Percentiles rank a stretch among this genome's conserved stretches.
Evolutionary conservation across 1,140 invertebrate species (phyloP).

Genomic region (Listronotus bonariensis): DNA sequence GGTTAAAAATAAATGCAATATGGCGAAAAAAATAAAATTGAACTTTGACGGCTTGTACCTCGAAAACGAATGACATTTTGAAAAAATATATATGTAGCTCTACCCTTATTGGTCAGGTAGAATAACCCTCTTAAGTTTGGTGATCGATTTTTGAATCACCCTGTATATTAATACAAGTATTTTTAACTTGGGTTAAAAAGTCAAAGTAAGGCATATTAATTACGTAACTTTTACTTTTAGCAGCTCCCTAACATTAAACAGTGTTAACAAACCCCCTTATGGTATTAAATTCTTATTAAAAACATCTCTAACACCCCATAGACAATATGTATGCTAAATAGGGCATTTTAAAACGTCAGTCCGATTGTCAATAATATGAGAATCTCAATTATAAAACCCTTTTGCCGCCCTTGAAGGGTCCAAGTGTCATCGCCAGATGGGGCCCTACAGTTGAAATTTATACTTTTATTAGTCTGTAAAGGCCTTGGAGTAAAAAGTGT

Average conservation of each 20-base stretch:
- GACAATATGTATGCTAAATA: constrained; percentile 21
- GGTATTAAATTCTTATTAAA: constrained; percentile 4
- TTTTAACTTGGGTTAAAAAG: too few relatives aligned
- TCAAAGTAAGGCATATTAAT: background rate
- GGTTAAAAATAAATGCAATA: too few relatives aligned
- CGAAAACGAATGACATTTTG: too few relatives aligned
- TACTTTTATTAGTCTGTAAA: constrained; percentile 8
- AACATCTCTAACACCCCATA: constrained; percentile 7
- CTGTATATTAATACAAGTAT: too few relatives aligned
- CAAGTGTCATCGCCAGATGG: constrained; percentile 16
- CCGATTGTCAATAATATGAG: constrained; percentile 4
- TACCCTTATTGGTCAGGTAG: too few relatives aligned
- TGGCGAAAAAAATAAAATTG: too few relatives aligned
- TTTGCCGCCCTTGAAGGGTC: constrained; percentile 2
- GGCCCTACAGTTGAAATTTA: constrained; percentile 4
- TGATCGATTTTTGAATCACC: too few relatives aligned
- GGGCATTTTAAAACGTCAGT: constrained; percentile 8
- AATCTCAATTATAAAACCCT: constrained; percentile 16
- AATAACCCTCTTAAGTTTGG: too few relatives aligned
- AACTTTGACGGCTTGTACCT: too few relatives aligned
- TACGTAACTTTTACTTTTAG: background rate
- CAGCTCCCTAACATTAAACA: background rate
- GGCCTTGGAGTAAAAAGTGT: background rate
- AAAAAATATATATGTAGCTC: too few relatives aligned
- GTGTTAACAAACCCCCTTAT: constrained; percentile 1